Conservation (phyloP, 2,797 vertebrate genomes). For the Falco berigora region DNA sequence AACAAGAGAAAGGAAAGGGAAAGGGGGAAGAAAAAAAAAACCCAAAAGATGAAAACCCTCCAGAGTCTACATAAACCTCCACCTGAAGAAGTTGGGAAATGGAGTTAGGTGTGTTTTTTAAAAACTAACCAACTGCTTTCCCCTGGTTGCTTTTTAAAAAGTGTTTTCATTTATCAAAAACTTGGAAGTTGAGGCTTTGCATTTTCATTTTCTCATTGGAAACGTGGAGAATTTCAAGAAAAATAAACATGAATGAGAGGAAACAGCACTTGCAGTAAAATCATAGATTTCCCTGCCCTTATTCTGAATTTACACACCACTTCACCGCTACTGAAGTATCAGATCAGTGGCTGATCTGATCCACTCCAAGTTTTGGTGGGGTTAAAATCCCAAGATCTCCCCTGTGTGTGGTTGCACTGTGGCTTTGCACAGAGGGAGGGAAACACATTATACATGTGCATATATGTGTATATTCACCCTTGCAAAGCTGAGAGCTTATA, state of each 20-base stretch:
- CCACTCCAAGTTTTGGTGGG: background rate
- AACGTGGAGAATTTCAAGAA: background rate
- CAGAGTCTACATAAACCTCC: background rate
- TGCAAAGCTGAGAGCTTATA: background rate
- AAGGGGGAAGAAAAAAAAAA: background rate
- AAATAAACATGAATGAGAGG: background rate
- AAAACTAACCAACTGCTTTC: background rate
- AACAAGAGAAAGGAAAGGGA: background rate
- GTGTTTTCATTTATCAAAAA: background rate
- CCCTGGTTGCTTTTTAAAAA: background rate
- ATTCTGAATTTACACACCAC: background rate
- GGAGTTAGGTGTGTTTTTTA: background rate
- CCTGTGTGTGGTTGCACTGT: background rate
- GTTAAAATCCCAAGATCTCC: background rate
- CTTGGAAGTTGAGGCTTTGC: background rate
- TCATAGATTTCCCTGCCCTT: background rate
- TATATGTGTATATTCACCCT: accelerated
- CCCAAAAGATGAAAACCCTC: background rate
- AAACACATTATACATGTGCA: accelerated
- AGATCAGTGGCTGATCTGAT: background rate
- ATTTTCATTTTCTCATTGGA: background rate
- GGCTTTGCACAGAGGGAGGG: background rate
- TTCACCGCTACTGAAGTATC: no score
- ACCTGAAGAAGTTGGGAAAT: background rate
- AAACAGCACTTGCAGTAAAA: background rate